Evolutionary conservation across 2,888 invertebrate genomes (phyloP).

Genomic region (Hydraecia micacea): DNA sequence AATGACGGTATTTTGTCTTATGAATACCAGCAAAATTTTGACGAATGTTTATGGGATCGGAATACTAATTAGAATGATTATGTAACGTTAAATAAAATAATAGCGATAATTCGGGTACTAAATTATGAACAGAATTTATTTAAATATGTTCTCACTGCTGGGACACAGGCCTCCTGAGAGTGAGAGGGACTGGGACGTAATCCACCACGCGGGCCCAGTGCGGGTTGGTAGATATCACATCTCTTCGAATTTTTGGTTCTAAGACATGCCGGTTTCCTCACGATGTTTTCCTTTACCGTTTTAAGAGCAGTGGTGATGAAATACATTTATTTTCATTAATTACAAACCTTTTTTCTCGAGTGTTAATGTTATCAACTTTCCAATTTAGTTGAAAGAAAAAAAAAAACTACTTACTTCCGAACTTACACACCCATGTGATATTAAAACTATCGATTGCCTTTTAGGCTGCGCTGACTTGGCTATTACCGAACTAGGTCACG

Average conservation of each 20-base stretch:
- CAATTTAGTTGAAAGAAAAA: not conserved
- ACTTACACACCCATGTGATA: slow-evolving; percentile 1
- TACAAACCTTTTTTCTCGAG: not conserved
- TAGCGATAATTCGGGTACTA: too few species aligned
- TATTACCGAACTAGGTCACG: slow-evolving; percentile 45
- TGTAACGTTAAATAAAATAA: not conserved
- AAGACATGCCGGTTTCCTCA: not conserved
- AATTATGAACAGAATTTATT: not conserved
- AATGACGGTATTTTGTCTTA: not conserved
- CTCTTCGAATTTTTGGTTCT: not conserved
- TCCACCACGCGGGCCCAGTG: not conserved
- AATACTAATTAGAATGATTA: not conserved
- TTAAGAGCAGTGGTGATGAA: too few species aligned
- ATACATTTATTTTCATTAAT: not conserved
- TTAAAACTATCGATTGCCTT: slow-evolving; percentile 46
- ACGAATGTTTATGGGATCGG: not conserved
- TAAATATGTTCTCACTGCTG: not conserved
- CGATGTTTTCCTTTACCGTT: not conserved
- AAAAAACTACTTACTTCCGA: not conserved
- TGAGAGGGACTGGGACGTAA: not conserved
- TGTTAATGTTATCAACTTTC: not conserved
- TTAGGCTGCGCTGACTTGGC: slow-evolving; percentile 41
- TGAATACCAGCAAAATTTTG: not conserved
- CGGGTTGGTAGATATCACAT: not conserved
- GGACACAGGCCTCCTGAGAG: not conserved